Evolutionary conservation across 2,113 vertebrate genomes (phyloP), one percentile per base, ranked within the genome.

Genomic region (Hyperopisus bebe): DNA sequence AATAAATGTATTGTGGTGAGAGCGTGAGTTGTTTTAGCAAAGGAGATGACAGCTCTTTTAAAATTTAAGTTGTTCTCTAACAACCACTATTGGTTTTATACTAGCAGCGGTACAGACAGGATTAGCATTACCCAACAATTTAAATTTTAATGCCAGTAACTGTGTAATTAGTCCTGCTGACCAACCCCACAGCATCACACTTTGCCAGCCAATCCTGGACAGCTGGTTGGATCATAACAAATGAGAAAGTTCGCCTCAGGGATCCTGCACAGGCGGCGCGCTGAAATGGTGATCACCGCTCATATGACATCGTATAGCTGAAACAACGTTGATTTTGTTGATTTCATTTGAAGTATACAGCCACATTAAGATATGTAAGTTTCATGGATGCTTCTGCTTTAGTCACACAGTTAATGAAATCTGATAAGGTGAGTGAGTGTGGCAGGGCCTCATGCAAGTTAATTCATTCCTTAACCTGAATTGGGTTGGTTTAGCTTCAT

Each of bases 401-500:
- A 91, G 90, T 90, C 88, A 89, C 85, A 80, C 47, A 39, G 86
- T 91, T 48, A 91, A 91, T 92, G 86, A 90, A 92, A 91, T 91
- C 90, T 89, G 91, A 92, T 90, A 90, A 89, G 62, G 89, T 86
- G 42, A 87, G 77, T 90, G 44, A 24, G 44, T 86, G 51, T n/a
- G 89, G n/a, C 9, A 35, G 0, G 39, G 86, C 62, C 39, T 51
- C 66, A 11, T n/a, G 74, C 90, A 74, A 89, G 90, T 89, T 86
- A 90, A 90, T 90, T 92, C 88, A 86, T 89, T 86, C 90, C 90
- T 90, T 93, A 91, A 92, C 92, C 90, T 92, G 51, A 66, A 92
- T 93, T 92, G 91, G 88, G 88, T 35, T 88, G 27, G 47, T 55
- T 51, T 88, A 51, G 27, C 50, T 24, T 47, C 35, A 53, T 82